These are phyloP conservation scores for Heliconius aoede DNA, from an alignment of 2,888 invertebrate species.

Conservation along the genomic window DNA sequence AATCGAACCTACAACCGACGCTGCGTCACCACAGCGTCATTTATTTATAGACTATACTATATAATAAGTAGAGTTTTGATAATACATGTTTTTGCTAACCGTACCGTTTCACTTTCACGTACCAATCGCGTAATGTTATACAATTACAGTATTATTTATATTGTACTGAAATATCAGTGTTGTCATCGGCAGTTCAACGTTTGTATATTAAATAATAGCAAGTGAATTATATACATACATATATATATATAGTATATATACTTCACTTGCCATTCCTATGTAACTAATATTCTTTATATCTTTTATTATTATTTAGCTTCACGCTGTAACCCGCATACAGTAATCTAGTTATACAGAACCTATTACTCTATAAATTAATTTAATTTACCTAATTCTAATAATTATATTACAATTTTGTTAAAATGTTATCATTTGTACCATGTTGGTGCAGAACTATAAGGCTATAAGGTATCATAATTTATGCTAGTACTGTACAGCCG, in stretches of 20 bases:
- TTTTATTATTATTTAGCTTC: too few relatives aligned
- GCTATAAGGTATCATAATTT: too few relatives aligned
- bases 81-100: slow-evolving; percentile 52
- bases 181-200: slow-evolving; percentile 36
- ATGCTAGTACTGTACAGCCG: too few relatives aligned
- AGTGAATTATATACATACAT: background rate
- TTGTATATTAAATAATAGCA: slow-evolving; percentile 18
- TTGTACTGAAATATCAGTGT: slow-evolving; percentile 42
- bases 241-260: background rate
- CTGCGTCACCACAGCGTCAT: background rate
- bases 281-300: background rate
- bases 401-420: too few relatives aligned
- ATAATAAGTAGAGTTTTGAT: background rate
- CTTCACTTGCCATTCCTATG: background rate
- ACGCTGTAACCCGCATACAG: too few relatives aligned
- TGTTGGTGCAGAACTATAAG: too few relatives aligned
- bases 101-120: slow-evolving; percentile 66
- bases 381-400: too few relatives aligned
- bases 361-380: too few relatives aligned
- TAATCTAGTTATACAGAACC: too few relatives aligned
- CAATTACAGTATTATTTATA: slow-evolving; percentile 55
- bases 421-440: too few relatives aligned
- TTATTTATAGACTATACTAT: background rate
- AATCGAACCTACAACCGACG: background rate
- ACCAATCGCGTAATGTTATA: slow-evolving; percentile 60